Base-by-base conservation (phyloP, 1,140 invertebrate genomes). In the Pseudomyrmex dendroicus region DNA sequence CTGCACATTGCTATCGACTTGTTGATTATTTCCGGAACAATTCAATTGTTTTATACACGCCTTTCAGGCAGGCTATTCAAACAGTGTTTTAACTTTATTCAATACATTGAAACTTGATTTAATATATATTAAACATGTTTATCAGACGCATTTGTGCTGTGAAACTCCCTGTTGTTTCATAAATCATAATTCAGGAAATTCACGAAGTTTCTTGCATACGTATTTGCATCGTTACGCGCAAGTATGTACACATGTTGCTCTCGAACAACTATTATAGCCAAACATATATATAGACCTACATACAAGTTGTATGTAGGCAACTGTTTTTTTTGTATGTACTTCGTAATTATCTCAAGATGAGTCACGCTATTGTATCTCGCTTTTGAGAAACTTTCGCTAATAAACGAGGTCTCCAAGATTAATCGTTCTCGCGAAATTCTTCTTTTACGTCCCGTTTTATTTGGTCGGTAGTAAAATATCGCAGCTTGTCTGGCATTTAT, bases 401-500 rank as follows among this genome's bases (percentile, higher is more conserved):
- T 17, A 44, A 44, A 4, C 9, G 48, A 67, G 54, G 54, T 66
- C 48, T 15, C 25, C 20, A 62, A 67, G 25, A 77, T 67, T 77
- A 67, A 77, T 67, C 62, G 67, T 67, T 77, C 20, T 50, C 46
- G 59, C 54, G 3, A 56, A 67, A 35, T 56, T 48, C 54, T 50
- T 17, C n/a, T 67, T 80, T 72, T n/a, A 20, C 66, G 44, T 72
- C 59, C 10, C 64, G 35, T 20, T 22, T 20, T 15, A 46, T 68
- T 72, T 50, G 22, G 54, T 61, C 20, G 35, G n/a, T 50, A 59
- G 54, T 70, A 48, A 78, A 78, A 72, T 70, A 80, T 72, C 20
- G 44, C 15, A n/a, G 15, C 20, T 48, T 17, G 67, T 72, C 44
- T 80, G 66, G 76, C 76, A 72, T 70, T 67, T 68, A 70, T 72